Conservation (phyloP, 2,797 vertebrate species). For the Hydrolagus colliei region DNA sequence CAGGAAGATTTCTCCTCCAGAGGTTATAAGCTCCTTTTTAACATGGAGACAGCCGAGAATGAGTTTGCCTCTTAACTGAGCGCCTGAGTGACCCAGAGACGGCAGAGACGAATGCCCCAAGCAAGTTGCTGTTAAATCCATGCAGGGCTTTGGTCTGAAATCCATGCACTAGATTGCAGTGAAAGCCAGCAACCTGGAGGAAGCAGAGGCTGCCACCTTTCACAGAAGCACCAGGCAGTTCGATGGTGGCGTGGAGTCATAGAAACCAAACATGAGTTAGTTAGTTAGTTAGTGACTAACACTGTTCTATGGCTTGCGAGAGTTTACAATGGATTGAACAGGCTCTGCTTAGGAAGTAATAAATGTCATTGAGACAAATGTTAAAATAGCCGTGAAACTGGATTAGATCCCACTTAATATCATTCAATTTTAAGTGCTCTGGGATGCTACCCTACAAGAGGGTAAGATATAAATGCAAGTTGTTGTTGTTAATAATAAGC, state of each 20-base stretch:
- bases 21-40: constrained; percentile 67
- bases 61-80: constrained; percentile 79
- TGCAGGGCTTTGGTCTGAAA: constrained; percentile 83
- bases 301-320: too few relatives aligned
- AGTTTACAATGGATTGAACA: too few relatives aligned
- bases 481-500: too few relatives aligned
- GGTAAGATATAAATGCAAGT: too few relatives aligned
- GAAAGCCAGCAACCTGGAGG: constrained; percentile 60
- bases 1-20: constrained; percentile 40
- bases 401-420: too few relatives aligned
- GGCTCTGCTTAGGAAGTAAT: too few relatives aligned
- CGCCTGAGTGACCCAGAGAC: not conserved
- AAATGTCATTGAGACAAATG: too few relatives aligned
- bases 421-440: too few relatives aligned
- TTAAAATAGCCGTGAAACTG: too few relatives aligned
- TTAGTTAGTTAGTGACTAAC: too few relatives aligned
- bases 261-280: too few relatives aligned
- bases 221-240: constrained; percentile 78
- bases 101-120: constrained; percentile 41
- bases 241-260: constrained; percentile 80
- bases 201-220: constrained; percentile 32
- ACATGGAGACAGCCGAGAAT: constrained; percentile 83
- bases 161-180: constrained; percentile 80
- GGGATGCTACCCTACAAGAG: too few relatives aligned
- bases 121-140: constrained; percentile 93